Conservation (phyloP, 2,888 invertebrate genomes). For the Drosophila recens region DNA sequence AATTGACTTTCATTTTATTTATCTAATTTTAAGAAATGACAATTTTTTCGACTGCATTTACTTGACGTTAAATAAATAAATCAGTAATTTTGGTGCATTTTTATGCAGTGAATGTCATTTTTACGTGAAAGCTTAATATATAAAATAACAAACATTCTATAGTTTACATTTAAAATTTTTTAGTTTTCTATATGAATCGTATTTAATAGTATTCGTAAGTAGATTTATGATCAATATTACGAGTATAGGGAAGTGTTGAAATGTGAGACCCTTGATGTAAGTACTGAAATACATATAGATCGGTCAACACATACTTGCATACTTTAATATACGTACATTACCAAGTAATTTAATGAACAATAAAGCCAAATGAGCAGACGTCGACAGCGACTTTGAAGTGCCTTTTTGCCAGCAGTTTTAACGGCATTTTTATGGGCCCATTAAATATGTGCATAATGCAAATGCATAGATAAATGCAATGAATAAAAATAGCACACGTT, state of each 20-base stretch:
- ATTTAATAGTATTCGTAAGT: too few species aligned
- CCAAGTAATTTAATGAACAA: conserved; percentile 40
- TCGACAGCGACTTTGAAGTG: conserved; percentile 46
- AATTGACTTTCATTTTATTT: too few species aligned
- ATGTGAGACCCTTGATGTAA: neutral
- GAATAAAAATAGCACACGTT: conserved; percentile 10
- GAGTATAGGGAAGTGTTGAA: conserved; percentile 2
- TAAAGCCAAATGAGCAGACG: conserved; percentile 30
- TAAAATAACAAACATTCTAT: too few species aligned
- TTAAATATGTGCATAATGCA: conserved; percentile 37
- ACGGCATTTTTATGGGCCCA: conserved; percentile 54
- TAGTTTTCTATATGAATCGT: too few species aligned
- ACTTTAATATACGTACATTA: conserved; percentile 10
- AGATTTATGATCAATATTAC: neutral
- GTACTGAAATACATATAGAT: neutral
- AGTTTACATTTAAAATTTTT: too few species aligned
- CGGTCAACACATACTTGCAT: conserved; percentile 13
- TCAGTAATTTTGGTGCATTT: too few species aligned
- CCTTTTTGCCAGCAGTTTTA: conserved; percentile 42
- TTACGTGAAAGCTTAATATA: too few species aligned
- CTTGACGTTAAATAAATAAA: too few species aligned
- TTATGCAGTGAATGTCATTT: too few species aligned
- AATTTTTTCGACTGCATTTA: too few species aligned
- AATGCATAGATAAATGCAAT: conserved; percentile 6
- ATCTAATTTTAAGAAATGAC: too few species aligned